These are phyloP conservation scores for Ephialtes manifestator DNA, from an alignment of 2,888 invertebrate genomes.

Conservation along the genomic window DNA sequence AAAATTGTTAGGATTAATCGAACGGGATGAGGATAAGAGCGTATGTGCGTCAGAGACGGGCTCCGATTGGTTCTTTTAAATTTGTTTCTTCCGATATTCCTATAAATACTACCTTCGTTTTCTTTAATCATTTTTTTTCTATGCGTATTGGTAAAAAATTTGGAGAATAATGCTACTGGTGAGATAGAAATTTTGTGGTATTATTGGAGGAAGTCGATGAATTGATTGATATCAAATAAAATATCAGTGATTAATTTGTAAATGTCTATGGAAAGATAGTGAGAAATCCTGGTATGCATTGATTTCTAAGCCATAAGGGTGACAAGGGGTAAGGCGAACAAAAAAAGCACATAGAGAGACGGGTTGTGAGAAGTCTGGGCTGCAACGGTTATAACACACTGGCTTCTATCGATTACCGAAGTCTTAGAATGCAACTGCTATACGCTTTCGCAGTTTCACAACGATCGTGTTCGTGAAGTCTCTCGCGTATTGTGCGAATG, in stretches of 20 bases:
- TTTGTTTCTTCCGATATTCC: not conserved
- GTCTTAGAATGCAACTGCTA: conserved; percentile 75
- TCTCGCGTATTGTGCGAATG: conserved; percentile 13
- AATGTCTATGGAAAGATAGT: not conserved
- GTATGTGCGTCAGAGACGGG: not conserved
- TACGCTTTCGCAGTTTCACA: conserved; percentile 63
- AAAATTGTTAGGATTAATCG: not conserved
- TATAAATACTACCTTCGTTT: not conserved
- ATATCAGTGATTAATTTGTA: not conserved
- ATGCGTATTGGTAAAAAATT: not conserved
- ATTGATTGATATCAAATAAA: not conserved
- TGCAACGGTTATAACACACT: conserved; percentile 69
- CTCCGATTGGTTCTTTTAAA: not conserved
- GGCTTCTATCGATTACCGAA: conserved; percentile 85
- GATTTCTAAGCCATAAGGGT: not conserved
- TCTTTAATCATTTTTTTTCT: not conserved
- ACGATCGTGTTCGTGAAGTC: conserved; percentile 12
- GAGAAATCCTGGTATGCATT: not conserved
- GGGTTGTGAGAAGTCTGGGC: conserved; percentile 25
- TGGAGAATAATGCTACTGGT: not conserved
- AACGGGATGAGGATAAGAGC: not conserved
- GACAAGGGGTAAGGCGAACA: conserved; percentile 7
- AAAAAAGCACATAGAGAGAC: conserved; percentile 23
- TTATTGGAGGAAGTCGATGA: not conserved
- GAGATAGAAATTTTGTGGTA: not conserved